Evolutionary conservation across 2,113 vertebrate species (phyloP).

Genomic region (Tyrannus savana): DNA sequence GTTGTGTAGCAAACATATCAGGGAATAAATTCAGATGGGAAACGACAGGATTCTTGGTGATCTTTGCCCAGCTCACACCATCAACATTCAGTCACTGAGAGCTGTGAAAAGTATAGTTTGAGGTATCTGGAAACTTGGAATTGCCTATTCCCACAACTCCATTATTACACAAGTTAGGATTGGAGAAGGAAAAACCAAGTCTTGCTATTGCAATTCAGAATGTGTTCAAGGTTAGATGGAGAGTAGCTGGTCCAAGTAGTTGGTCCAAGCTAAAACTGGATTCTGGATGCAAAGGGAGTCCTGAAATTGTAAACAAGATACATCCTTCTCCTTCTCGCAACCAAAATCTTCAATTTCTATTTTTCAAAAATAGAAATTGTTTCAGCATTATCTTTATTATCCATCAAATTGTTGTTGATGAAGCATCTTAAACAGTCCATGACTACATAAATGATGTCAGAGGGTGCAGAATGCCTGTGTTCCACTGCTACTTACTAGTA

Average conservation of each 20-base stretch:
- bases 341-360: background rate
- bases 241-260: background rate
- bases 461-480: background rate
- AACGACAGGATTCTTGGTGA: background rate
- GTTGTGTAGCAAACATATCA: background rate
- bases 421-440: background rate
- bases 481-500: background rate
- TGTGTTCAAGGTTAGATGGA: background rate
- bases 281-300: background rate
- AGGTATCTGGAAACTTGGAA: background rate
- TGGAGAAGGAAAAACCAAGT: background rate
- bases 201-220: background rate
- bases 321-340: background rate
- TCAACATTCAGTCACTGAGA: background rate
- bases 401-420: background rate
- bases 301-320: background rate
- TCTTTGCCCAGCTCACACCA: background rate
- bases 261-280: background rate
- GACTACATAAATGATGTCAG: background rate
- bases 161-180: background rate
- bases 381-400: background rate
- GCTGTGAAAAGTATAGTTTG: background rate
- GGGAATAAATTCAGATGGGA: background rate
- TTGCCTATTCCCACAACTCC: background rate
- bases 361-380: background rate